Evolutionary conservation across 2,797 vertebrate species (phyloP).

Genomic region (Macropus fuliginosus): DNA sequence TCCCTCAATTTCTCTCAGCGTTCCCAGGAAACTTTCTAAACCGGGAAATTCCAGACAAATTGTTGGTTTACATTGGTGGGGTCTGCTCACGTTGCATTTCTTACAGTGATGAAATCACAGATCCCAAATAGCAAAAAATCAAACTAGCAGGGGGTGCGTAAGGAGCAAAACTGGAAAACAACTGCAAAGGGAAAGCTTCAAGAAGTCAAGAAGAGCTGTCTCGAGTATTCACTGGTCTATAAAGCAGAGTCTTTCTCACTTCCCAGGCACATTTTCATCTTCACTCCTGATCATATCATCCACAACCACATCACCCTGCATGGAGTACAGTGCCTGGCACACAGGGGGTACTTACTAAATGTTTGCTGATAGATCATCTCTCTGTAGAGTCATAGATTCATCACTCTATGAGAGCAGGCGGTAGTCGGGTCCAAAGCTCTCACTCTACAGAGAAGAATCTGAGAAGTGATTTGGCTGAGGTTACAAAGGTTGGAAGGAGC

Average conservation of each 20-base stretch:
- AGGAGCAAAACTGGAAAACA: not conserved
- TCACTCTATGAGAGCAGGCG: not conserved
- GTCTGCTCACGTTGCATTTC: not conserved
- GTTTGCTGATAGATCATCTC: not conserved
- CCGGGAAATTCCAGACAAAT: not conserved
- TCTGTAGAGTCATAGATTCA: not conserved
- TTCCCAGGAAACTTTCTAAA: not conserved
- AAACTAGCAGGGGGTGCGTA: not conserved
- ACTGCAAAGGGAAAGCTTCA: not conserved
- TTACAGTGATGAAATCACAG: not conserved
- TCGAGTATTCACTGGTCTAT: not conserved
- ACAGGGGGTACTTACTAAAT: not conserved
- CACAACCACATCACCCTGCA: not conserved
- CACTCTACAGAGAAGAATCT: not conserved
- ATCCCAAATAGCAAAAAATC: not conserved
- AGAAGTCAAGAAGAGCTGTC: not conserved
- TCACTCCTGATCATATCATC: not conserved
- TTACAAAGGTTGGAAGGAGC: not conserved
- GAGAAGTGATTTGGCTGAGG: not conserved
- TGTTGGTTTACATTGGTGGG: not conserved
- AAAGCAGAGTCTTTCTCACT: not conserved
- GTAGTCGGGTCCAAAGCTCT: not conserved
- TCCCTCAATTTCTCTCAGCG: not conserved
- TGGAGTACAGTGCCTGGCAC: not conserved
- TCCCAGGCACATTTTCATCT: not conserved